Evolutionary conservation across 2,797 vertebrate genomes (phyloP).

Genomic region (Sebastiscus albofasciatus): DNA sequence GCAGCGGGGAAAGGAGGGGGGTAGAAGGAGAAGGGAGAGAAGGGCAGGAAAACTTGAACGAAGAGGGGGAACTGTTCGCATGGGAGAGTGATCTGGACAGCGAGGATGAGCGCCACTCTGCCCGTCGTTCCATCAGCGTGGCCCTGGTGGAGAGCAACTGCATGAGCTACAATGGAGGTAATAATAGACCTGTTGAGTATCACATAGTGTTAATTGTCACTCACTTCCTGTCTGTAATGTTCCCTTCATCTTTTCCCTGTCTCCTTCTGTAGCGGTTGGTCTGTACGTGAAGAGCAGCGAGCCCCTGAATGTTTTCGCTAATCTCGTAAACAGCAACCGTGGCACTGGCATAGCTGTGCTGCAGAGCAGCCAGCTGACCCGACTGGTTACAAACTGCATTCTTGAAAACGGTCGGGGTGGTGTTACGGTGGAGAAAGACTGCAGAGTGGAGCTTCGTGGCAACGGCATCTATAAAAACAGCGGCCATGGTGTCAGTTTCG

Average conservation of each 20-base stretch:
- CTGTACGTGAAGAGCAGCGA: constrained; percentile 92
- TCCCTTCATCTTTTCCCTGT: background rate
- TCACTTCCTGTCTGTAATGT: background rate
- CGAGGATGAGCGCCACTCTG: constrained; percentile 86
- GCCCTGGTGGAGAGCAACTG: constrained; percentile 92
- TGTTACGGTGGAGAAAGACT: constrained; percentile 86
- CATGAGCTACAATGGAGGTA: constrained; percentile 84
- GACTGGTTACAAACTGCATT: constrained; percentile 89
- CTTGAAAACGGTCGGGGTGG: constrained; percentile 87
- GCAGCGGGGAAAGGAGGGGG: constrained; percentile 72
- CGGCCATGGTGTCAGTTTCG: constrained; percentile 87
- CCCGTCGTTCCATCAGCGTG: constrained; percentile 83
- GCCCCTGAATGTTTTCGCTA: constrained; percentile 87
- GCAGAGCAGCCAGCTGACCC: constrained; percentile 89
- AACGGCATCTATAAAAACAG: constrained; percentile 92
- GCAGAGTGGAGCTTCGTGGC: constrained; percentile 89
- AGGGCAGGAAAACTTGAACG: constrained; percentile 88
- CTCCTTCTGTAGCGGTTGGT: constrained; percentile 84
- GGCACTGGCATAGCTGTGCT: constrained; percentile 86
- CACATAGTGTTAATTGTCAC: background rate
- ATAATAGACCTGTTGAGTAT: background rate
- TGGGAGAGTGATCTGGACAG: constrained; percentile 92
- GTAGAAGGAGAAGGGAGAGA: constrained; percentile 75
- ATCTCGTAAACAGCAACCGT: constrained; percentile 86
- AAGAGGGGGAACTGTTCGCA: constrained; percentile 88